Evolutionary conservation across 2,113 vertebrate genomes (phyloP), one percentile per base, ranked within the genome.

Genomic region (Trinectes maculatus): DNA sequence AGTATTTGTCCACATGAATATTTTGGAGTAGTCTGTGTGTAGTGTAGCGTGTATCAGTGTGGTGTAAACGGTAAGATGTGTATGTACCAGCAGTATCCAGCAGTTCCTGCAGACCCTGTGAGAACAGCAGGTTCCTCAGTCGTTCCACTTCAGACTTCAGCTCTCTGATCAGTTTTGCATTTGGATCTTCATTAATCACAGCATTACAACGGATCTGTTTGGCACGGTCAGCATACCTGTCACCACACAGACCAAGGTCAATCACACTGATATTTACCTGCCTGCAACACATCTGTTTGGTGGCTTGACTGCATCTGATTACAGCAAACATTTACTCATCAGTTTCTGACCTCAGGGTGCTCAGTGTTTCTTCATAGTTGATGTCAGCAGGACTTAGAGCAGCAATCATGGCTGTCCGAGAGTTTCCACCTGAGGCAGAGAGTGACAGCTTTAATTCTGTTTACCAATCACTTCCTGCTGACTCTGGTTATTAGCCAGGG

Each of bases 171-270:
- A 96, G 90, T 37, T 92, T 89, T 55, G 95, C 95, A 2, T 96
- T 96, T 0, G 95, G 95, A 40, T 96, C 95, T 53, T 96, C 95
- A 0, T 96, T 96, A 78, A 96, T 95, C 18, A 96, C 40, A 0
- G 95, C 95, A 3, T 96, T 95, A 65, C 95, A 96, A 22, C 93
- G 93, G 67, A 96, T 96, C 88, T 96, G 95, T 79, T 96, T 96
- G 53, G 95, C 94, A 0, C 95, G 92, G 80, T 96, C 94, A 0
- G 95, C 95, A 4, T 96, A 96, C 25, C 95, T 96, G 82, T 15
- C 60, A 16, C 29, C 63, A 48, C 42, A 63, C 6, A 16, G 8
- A 36, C 6, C 2, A 36, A 16, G 28, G 13, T 1, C 9, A 15
- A 34, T 43, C 1, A 56, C 1, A 11, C 16, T 6, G n/a, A n/a